Percentiles rank a stretch among this genome's conserved stretches.
Conservation (phyloP, 2,113 vertebrate species). For the Pollimyrus isidori region DNA sequence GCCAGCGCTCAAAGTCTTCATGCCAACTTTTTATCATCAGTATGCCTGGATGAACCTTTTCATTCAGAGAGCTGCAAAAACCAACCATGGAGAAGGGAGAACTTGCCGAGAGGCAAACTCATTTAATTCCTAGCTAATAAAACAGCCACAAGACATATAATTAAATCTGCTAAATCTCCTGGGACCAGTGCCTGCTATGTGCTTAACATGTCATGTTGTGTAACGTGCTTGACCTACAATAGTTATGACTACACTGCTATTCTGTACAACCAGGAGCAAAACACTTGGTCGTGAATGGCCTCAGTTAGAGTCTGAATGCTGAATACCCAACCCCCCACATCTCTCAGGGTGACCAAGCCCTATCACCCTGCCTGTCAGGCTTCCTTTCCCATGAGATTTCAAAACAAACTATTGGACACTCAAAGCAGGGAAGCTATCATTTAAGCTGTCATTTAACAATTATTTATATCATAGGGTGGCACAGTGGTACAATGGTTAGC, state of each 20-base stretch:
- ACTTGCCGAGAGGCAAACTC: slow-evolving; percentile 59
- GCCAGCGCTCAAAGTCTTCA: background rate
- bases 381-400: background rate
- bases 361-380: background rate
- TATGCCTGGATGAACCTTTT: slow-evolving; percentile 55
- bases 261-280: background rate
- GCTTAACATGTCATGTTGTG: slow-evolving; percentile 56
- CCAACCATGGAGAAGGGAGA: slow-evolving; percentile 48
- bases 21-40: slow-evolving; percentile 51
- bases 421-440: slow-evolving; percentile 2
- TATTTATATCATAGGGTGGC: background rate
- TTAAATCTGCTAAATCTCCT: slow-evolving; percentile 59
- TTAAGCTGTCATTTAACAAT: background rate
- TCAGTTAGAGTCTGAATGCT: background rate
- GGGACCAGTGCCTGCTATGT: slow-evolving; percentile 54
- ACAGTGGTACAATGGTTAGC: too few relatives aligned
- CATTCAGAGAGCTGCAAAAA: slow-evolving; percentile 52
- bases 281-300: background rate
- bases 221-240: slow-evolving; percentile 57
- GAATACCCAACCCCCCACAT: background rate
- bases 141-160: slow-evolving; percentile 58
- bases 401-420: slow-evolving; percentile 8
- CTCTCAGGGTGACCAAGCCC: slow-evolving; percentile 3
- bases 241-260: slow-evolving; percentile 35
- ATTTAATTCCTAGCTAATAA: slow-evolving; percentile 57